Evolutionary conservation across 92 coral and sea anemone genomes (phyloP).

Genomic region (Montipora capitata): DNA sequence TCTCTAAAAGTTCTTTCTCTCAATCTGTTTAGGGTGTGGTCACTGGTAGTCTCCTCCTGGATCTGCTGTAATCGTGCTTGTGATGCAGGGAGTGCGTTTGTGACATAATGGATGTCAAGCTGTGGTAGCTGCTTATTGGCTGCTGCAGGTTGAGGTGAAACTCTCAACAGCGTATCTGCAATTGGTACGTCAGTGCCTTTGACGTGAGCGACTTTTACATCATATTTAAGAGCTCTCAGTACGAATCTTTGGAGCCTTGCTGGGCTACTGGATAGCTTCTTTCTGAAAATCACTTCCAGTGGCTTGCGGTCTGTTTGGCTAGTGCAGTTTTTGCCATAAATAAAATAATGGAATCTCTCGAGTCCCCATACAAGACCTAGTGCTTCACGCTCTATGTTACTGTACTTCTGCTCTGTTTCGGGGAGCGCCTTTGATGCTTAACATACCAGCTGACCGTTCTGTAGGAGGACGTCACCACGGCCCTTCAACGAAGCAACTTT

Average conservation of each 20-base stretch:
- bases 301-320: conserved; percentile 75
- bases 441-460: conserved; percentile 65
- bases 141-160: conserved; percentile 55
- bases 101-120: conserved; percentile 37
- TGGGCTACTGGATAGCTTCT: conserved; percentile 64
- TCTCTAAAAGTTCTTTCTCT: conserved; percentile 44
- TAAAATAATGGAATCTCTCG: conserved; percentile 73
- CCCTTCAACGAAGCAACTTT: conserved; percentile 17
- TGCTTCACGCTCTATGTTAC: conserved; percentile 80
- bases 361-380: conserved; percentile 74
- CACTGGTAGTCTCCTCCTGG: conserved; percentile 42
- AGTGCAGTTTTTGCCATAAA: conserved; percentile 69
- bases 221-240: conserved; percentile 66
- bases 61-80: conserved; percentile 66
- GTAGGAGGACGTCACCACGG: conserved; percentile 31
- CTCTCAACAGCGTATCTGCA: conserved; percentile 68
- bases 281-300: conserved; percentile 66
- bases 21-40: conserved; percentile 37
- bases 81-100: conserved; percentile 60
- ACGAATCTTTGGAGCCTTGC: conserved; percentile 72
- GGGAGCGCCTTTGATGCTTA: conserved; percentile 70
- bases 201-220: conserved; percentile 55
- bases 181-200: conserved; percentile 67
- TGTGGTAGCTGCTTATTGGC: conserved; percentile 22
- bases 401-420: conserved; percentile 69